Evolutionary conservation across 2,888 invertebrate species (phyloP), one percentile per base, ranked within the genome.

Genomic region (Erebia palarica): DNA sequence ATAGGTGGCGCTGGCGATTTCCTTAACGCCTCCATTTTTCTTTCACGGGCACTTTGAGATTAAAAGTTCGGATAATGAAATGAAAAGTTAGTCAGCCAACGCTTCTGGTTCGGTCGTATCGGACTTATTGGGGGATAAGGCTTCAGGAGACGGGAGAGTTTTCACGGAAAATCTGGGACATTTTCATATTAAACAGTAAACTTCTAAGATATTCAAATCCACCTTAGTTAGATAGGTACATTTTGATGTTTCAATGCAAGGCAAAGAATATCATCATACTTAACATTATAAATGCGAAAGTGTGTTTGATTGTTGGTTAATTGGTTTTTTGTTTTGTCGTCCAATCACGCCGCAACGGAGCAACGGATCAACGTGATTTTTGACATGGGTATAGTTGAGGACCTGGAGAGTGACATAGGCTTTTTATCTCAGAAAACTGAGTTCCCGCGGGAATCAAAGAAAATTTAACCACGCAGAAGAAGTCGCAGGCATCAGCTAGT

Each of bases 41-140:
- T 90, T 91, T 89, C 92, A 93, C 92, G 91, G 92, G 90, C 89
- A 92, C 92, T 93, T 92, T 89, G 90, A 92, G 92, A 93, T 93
- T 92, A 92, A 92, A 92, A 92, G 91, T 92, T 92, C 90, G 86
- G 86, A 88, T 91, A 90, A 91, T 90, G 88, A 89, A 90, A 90
- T 89, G 89, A 87, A 90, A 90, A 89, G 89, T 92, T 81, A 77
- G 75, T 76, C 77, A 76, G 78, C 75, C 71, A 74, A 75, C 74
- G 78, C 79, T 78, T 78, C 78, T 81, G 79, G 78, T 81, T 80
- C 82, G 82, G 76, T 79, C 83, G 84, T 86, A 82, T 85, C 82
- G 84, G 80, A 77, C 77, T 75, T 78, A 79, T 84, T 87, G 88
- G 73, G 70, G 75, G 75, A 73, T 75, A 73, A 73, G 44, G 53